Conservation (phyloP, 2,113 vertebrate genomes). For the Chauna torquata region DNA sequence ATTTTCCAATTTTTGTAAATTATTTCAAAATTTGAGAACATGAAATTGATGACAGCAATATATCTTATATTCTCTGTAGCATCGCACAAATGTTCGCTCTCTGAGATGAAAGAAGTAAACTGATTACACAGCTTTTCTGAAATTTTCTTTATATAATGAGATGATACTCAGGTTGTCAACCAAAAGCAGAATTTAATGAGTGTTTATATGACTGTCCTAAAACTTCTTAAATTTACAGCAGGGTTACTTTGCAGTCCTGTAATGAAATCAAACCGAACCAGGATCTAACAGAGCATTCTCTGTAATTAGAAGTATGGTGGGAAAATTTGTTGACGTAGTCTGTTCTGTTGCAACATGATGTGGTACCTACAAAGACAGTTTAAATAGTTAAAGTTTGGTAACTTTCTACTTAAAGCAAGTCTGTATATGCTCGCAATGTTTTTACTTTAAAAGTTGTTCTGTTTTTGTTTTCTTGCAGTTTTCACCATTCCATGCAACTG, state of each 20-base stretch:
- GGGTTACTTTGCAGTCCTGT: neutral
- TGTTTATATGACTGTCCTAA: neutral
- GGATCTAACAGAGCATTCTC: neutral
- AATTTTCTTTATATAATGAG: neutral
- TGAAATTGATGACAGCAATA: neutral
- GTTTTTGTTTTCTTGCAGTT: slow-evolving; percentile 81
- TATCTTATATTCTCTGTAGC: neutral
- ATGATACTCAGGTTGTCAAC: neutral
- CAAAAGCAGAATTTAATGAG: slow-evolving; percentile 1
- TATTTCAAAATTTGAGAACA: neutral
- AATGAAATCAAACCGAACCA: neutral
- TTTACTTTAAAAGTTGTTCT: neutral
- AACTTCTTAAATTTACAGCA: slow-evolving; percentile 2
- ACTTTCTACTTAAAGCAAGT: neutral
- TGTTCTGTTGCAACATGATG: neutral
- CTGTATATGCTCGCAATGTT: neutral
- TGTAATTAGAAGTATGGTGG: neutral
- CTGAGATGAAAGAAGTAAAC: neutral
- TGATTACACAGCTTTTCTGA: slow-evolving; percentile 1
- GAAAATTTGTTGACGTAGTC: neutral
- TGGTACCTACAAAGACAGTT: neutral
- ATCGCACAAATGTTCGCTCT: neutral
- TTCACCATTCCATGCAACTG: slow-evolving; percentile 86
- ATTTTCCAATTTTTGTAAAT: slow-evolving; percentile 6
- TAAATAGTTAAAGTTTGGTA: neutral